These are phyloP conservation scores for Hirtodrosophila alboralis DNA, from an alignment of 2,888 invertebrate genomes.

Conservation along the genomic window DNA sequence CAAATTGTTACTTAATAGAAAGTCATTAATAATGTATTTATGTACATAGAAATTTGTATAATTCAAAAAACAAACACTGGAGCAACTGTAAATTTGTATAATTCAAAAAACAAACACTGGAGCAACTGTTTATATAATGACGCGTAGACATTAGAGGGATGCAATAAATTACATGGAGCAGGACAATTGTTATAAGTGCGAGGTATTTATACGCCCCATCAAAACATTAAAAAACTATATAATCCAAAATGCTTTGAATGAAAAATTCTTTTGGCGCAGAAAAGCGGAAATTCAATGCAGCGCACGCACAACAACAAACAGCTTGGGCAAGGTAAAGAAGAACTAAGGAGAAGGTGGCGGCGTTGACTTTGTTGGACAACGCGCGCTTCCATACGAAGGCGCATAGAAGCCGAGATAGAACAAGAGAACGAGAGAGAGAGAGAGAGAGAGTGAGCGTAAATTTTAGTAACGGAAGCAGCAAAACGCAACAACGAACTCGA, in stretches of 20 bases:
- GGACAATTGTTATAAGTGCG: constrained; percentile 48
- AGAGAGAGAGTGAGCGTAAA: constrained; percentile 6
- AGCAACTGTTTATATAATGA: constrained; percentile 57
- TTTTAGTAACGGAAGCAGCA: constrained; percentile 29
- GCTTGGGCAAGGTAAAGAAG: constrained; percentile 32
- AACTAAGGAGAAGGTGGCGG: neutral
- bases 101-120: neutral
- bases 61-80: neutral
- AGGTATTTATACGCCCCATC: constrained; percentile 38
- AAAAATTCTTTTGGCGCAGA: constrained; percentile 51
- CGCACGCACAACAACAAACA: constrained; percentile 41
- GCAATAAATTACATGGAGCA: constrained; percentile 27
- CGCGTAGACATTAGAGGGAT: constrained; percentile 21
- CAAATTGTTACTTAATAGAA: no score
- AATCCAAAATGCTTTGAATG: constrained; percentile 46
- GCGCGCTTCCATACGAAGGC: constrained; percentile 12
- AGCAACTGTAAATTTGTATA: constrained; percentile 4
- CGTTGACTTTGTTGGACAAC: constrained; percentile 31
- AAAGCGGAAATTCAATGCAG: constrained; percentile 57
- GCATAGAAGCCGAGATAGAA: neutral
- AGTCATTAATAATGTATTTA: no score
- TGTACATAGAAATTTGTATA: no score
- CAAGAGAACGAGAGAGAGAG: constrained; percentile 1
- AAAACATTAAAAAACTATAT: constrained; percentile 55
- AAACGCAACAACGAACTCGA: constrained; percentile 50